phyloP scores from a whole-genome alignment of 1,140 invertebrate species.

The Drosophila pseudoobscura region DNA sequence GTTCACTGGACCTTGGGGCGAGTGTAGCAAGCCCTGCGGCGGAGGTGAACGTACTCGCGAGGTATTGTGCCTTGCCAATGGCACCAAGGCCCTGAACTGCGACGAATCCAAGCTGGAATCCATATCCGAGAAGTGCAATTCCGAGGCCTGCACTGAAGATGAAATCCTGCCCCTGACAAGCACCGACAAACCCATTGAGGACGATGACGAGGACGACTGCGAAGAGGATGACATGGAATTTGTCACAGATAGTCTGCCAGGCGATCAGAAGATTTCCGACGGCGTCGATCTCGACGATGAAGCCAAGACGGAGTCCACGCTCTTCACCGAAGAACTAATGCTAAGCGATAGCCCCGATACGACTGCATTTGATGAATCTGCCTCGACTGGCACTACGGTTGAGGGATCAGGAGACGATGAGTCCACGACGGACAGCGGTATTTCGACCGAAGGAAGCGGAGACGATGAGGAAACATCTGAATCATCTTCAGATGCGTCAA shows the following conservation, averaged over 20 bases:
- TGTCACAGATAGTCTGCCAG: constrained; percentile 35
- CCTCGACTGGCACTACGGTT: constrained; percentile 61
- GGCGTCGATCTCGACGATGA: constrained; percentile 63
- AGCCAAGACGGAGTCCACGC: constrained; percentile 67
- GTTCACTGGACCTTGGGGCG: constrained; percentile 93
- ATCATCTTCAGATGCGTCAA: constrained; percentile 22
- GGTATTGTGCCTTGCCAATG: constrained; percentile 91
- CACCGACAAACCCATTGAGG: constrained; percentile 84
- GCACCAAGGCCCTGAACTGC: constrained; percentile 87
- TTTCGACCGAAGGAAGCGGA: constrained; percentile 73
- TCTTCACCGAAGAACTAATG: constrained; percentile 86
- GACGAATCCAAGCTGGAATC: constrained; percentile 87
- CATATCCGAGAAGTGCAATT: constrained; percentile 89
- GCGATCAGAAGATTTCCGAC: constrained; percentile 46
- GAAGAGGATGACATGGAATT: constrained; percentile 83
- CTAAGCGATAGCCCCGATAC: constrained; percentile 85
- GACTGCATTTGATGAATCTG: constrained; percentile 45
- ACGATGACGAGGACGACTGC: constrained; percentile 84
- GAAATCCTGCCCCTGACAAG: constrained; percentile 86
- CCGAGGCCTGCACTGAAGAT: constrained; percentile 88
- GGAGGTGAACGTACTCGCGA: constrained; percentile 90
- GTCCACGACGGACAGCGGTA: constrained; percentile 53
- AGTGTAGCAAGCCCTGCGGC: constrained; percentile 92
- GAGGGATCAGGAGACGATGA: constrained; percentile 77
- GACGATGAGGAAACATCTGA: constrained; percentile 55